A percentile compares a stretch with the other conserved stretches of the same genome.
These are phyloP conservation scores for Mnemiopsis leidyi DNA, from an alignment of 37 sponge, comb jelly and placozoan genomes.

Conservation along the genomic window DNA sequence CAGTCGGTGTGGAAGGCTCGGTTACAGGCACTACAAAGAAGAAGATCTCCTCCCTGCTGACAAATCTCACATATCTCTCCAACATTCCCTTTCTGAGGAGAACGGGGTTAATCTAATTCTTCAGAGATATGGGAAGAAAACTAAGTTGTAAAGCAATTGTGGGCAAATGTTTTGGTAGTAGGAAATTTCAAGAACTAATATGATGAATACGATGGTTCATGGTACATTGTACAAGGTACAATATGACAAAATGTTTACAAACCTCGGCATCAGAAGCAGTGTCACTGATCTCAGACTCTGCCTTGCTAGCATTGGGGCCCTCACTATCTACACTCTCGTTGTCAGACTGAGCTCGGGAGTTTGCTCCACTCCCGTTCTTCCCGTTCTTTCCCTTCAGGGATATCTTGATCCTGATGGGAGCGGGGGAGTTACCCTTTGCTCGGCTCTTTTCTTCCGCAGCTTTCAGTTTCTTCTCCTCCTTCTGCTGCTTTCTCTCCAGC, in stretches of 20 bases:
- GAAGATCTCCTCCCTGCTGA: conserved; percentile 90
- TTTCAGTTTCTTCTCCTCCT: conserved; percentile 57
- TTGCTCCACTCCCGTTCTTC: conserved; percentile 39
- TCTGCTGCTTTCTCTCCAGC: conserved; percentile 44
- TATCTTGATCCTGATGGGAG: conserved; percentile 58
- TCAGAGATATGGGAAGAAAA: no score
- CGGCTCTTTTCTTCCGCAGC: conserved; percentile 46
- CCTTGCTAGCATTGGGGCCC: neutral
- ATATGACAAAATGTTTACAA: neutral
- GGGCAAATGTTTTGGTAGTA: no score
- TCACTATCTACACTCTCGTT: conserved; percentile 62
- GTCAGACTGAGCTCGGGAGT: conserved; percentile 25
- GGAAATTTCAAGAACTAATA: no score
- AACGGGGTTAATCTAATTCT: no score
- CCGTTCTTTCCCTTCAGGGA: conserved; percentile 59
- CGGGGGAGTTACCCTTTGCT: conserved; percentile 48
- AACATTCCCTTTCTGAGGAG: neutral
- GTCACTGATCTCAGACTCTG: conserved; percentile 62
- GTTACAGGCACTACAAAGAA: conserved; percentile 89
- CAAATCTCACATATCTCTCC: conserved; percentile 67
- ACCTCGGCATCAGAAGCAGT: conserved; percentile 44
- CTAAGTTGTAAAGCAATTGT: no score
- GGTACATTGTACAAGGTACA: no score
- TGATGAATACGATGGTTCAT: no score
- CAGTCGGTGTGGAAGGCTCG: conserved; percentile 87